A percentile compares a stretch with the other conserved stretches of the same genome.
Conservation (phyloP, 2,113 vertebrate genomes). For the Hippocampus comes region DNA sequence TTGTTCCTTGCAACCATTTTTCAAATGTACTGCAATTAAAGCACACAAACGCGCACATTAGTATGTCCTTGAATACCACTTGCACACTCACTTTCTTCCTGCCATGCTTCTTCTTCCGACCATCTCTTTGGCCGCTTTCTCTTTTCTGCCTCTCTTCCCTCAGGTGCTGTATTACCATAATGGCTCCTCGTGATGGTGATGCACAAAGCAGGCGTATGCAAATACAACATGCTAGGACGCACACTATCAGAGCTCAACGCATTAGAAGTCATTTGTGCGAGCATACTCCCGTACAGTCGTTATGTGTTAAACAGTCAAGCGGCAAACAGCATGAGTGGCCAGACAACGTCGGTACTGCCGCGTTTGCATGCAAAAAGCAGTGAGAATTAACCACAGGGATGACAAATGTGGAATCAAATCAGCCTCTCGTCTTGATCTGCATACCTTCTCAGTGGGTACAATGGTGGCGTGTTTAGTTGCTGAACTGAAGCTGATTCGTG, state of each 20-base stretch:
- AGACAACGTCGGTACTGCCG: slow-evolving; percentile 25
- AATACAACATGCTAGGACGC: slow-evolving; percentile 67
- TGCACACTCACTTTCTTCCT: neutral
- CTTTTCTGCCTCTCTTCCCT: slow-evolving; percentile 60
- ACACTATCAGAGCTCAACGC: slow-evolving; percentile 68
- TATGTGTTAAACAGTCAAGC: slow-evolving; percentile 69
- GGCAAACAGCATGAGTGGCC: slow-evolving; percentile 44
- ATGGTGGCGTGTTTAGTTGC: slow-evolving; percentile 18
- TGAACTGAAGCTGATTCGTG: slow-evolving; percentile 5
- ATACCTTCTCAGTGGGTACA: slow-evolving; percentile 6
- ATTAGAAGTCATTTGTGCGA: slow-evolving; percentile 73
- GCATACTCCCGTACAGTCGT: slow-evolving; percentile 55
- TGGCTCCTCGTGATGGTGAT: slow-evolving; percentile 70
- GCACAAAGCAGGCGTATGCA: slow-evolving; percentile 70
- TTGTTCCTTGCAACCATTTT: neutral
- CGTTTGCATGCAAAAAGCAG: slow-evolving; percentile 32
- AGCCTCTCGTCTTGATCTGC: slow-evolving; percentile 27
- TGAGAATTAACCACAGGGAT: slow-evolving; percentile 35
- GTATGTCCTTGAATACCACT: neutral
- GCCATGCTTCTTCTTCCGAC: slow-evolving; percentile 11
- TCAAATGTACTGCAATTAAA: neutral
- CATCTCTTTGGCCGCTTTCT: slow-evolving; percentile 45
- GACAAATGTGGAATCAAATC: slow-evolving; percentile 33
- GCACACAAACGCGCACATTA: neutral
- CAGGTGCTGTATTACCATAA: slow-evolving; percentile 78